Percentiles rank a stretch among this genome's conserved stretches.
These are phyloP conservation scores for Myotis lucifugus DNA, from an alignment of 2,113 vertebrate species.

Conservation along the genomic window DNA sequence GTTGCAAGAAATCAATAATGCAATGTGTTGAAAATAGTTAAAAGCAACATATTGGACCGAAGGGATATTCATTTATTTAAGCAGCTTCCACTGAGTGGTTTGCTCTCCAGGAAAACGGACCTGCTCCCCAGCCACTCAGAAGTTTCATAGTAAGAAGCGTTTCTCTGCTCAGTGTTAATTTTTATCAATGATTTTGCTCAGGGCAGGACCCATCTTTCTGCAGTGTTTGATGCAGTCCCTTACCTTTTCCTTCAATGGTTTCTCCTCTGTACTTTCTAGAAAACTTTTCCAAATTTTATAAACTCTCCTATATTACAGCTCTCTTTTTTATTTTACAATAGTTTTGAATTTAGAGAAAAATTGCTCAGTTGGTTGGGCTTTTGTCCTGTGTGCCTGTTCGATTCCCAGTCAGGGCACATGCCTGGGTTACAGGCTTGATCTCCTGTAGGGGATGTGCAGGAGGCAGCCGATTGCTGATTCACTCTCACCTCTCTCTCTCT, in stretches of 20 bases:
- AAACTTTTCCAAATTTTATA: neutral
- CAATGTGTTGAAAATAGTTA: slow-evolving; percentile 43
- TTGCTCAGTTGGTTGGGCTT: too few species aligned
- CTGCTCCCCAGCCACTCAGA: neutral
- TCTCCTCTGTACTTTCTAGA: neutral
- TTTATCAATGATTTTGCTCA: neutral
- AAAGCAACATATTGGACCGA: slow-evolving; percentile 48
- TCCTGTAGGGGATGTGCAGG: too few species aligned
- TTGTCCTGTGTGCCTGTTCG: too few species aligned
- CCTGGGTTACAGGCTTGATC: too few species aligned
- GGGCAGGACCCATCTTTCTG: neutral
- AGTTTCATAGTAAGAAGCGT: neutral
- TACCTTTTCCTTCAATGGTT: neutral
- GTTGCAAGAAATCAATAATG: slow-evolving; percentile 50
- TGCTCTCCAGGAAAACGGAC: neutral
- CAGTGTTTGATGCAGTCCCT: neutral
- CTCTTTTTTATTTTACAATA: neutral
- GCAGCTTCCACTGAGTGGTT: neutral
- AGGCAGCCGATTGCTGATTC: too few species aligned
- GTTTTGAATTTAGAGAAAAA: neutral
- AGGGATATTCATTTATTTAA: slow-evolving; percentile 51
- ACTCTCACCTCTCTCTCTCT: too few species aligned
- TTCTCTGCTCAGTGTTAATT: neutral
- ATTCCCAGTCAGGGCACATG: too few species aligned
- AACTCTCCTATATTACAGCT: neutral